phyloP scores from a whole-genome alignment of 2,113 vertebrate species.

The Pituophis catenifer region DNA sequence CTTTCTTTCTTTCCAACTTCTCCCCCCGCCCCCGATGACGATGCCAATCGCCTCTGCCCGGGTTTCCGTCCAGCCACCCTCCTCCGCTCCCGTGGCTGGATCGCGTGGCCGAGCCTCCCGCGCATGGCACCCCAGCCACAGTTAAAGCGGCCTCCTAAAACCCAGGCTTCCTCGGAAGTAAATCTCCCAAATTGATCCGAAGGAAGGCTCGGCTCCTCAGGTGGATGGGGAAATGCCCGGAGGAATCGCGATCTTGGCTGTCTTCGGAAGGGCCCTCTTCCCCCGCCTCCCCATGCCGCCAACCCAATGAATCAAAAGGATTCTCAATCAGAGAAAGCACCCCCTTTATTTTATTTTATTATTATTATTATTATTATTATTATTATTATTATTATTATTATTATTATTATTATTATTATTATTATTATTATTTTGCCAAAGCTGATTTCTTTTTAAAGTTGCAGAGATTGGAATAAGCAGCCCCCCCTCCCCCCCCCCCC shows the following conservation, averaged over 20 bases:
- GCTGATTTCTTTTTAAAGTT: background rate
- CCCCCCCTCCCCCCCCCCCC: too few species aligned
- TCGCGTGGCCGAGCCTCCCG: too few species aligned
- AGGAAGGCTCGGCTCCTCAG: background rate
- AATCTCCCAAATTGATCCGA: too few species aligned
- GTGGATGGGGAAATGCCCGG: background rate
- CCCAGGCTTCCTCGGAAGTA: rapidly evolving
- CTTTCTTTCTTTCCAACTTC: background rate
- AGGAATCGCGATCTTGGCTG: background rate
- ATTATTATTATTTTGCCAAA: background rate
- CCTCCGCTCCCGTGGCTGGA: too few species aligned
- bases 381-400: too few species aligned
- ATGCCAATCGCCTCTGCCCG: background rate
- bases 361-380: too few species aligned
- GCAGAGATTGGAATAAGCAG: background rate
- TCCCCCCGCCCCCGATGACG: background rate
- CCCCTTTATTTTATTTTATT: too few species aligned
- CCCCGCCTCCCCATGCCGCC: background rate
- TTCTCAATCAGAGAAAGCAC: background rate
- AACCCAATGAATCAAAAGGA: background rate
- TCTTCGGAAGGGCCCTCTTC: background rate
- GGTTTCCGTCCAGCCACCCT: too few species aligned
- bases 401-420: too few species aligned
- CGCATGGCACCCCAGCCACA: background rate
- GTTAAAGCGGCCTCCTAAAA: background rate